phyloP scores from a whole-genome alignment of 1,140 invertebrate species.

The Plodia interpunctella region DNA sequence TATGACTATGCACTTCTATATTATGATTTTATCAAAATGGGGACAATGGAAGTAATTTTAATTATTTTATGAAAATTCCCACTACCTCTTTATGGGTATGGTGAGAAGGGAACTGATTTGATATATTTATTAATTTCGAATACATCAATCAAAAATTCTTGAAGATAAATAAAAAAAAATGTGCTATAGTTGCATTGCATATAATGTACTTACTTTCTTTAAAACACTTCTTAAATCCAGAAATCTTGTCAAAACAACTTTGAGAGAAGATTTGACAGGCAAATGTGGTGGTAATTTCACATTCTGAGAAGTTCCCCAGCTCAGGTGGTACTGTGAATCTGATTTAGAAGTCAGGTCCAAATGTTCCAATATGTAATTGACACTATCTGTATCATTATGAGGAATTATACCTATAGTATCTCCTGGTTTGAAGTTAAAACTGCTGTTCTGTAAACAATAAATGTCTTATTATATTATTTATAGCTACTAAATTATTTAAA shows the following conservation, averaged over 20 bases:
- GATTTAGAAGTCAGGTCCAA: conserved; percentile 30
- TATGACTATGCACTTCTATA: too few relatives aligned
- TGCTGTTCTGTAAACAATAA: conserved; percentile 40
- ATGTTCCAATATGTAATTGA: conserved; percentile 38
- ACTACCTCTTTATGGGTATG: too few relatives aligned
- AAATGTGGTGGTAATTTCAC: conserved; percentile 59
- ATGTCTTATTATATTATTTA: too few relatives aligned
- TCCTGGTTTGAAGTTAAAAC: conserved; percentile 51
- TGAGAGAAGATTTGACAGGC: conserved; percentile 55
- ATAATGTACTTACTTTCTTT: conserved; percentile 66
- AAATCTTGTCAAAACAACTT: conserved; percentile 57
- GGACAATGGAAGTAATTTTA: too few relatives aligned
- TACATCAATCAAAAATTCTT: too few relatives aligned
- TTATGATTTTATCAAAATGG: too few relatives aligned
- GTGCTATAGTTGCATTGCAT: too few relatives aligned
- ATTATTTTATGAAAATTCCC: too few relatives aligned
- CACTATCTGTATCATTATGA: conserved; percentile 37
- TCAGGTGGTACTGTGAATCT: conserved; percentile 35
- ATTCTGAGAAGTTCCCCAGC: conserved; percentile 28
- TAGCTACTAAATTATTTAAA: too few relatives aligned
- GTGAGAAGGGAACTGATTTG: too few relatives aligned
- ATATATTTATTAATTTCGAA: too few relatives aligned
- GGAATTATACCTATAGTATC: conserved; percentile 57
- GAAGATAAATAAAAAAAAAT: too few relatives aligned
- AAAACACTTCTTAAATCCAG: conserved; percentile 64